These are phyloP conservation scores for Leucania comma DNA, from an alignment of 2,888 invertebrate genomes.

Conservation along the genomic window DNA sequence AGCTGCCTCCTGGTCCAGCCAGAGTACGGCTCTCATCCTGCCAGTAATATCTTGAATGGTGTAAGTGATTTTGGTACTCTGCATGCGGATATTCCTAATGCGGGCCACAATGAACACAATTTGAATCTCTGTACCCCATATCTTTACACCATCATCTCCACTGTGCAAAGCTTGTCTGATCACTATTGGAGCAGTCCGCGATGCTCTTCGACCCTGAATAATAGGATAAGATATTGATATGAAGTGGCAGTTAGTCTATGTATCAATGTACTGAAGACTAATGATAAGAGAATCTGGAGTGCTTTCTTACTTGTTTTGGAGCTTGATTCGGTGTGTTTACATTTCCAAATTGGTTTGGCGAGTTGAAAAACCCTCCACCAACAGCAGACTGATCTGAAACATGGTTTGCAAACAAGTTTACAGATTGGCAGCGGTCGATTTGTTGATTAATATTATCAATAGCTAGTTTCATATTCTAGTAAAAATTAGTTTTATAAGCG, in stretches of 20 bases:
- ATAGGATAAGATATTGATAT: background rate
- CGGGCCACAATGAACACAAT: constrained; percentile 86
- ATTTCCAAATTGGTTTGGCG: constrained; percentile 87
- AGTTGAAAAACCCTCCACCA: constrained; percentile 88
- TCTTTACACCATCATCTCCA: constrained; percentile 87
- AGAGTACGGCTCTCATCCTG: constrained; percentile 87
- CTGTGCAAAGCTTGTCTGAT: constrained; percentile 86
- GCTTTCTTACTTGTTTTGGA: constrained; percentile 84
- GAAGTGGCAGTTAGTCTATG: background rate
- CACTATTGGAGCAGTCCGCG: constrained; percentile 88
- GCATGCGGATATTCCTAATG: constrained; percentile 84
- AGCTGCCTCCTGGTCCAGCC: constrained; percentile 88
- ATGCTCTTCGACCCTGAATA: constrained; percentile 83
- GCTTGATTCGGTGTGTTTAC: constrained; percentile 85
- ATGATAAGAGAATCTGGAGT: background rate
- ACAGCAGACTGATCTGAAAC: constrained; percentile 85
- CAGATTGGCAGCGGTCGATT: background rate
- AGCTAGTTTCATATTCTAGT: background rate
- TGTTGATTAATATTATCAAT: background rate
- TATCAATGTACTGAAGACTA: background rate
- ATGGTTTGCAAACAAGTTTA: constrained; percentile 10
- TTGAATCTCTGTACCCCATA: constrained; percentile 89
- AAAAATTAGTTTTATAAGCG: background rate
- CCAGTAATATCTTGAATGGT: constrained; percentile 89
- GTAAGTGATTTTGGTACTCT: constrained; percentile 89